Percentiles rank a stretch among this genome's conserved stretches.
These are phyloP conservation scores for Megaustenia siamemsis DNA, from an alignment of 2,888 invertebrate genomes.

Conservation along the genomic window DNA sequence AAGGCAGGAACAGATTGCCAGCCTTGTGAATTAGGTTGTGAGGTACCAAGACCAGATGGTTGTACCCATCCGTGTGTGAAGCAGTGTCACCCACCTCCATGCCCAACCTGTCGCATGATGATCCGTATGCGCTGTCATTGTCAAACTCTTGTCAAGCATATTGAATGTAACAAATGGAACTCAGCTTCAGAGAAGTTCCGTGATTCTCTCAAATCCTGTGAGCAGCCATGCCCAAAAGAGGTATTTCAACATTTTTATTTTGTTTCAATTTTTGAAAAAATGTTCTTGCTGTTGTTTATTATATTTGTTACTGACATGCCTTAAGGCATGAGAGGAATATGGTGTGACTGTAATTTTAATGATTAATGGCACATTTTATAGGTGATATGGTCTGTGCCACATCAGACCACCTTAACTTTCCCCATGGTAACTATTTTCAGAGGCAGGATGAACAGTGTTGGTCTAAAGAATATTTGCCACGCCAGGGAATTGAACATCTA, in stretches of 20 bases:
- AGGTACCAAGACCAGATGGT: constrained; percentile 82
- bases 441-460: too few species aligned
- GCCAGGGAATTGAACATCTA: too few species aligned
- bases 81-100: constrained; percentile 84
- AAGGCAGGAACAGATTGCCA: constrained; percentile 78
- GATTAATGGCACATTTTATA: too few species aligned
- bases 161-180: constrained; percentile 87
- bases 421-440: too few species aligned
- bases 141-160: constrained; percentile 87
- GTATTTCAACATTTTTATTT: constrained; percentile 80
- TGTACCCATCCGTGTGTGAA: constrained; percentile 88
- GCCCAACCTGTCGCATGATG: constrained; percentile 86
- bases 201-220: constrained; percentile 84
- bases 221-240: constrained; percentile 91
- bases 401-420: too few species aligned
- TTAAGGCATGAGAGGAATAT: too few species aligned
- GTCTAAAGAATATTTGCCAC: too few species aligned
- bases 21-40: constrained; percentile 76
- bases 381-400: too few species aligned
- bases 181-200: constrained; percentile 80
- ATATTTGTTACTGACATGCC: too few species aligned
- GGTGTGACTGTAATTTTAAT: too few species aligned
- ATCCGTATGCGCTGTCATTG: constrained; percentile 87
- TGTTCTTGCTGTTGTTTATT: too few species aligned
- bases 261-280: too few species aligned